These are phyloP conservation scores for Mizuhopecten yessoensis DNA, from an alignment of 1,140 invertebrate species.

Conservation along the genomic window DNA sequence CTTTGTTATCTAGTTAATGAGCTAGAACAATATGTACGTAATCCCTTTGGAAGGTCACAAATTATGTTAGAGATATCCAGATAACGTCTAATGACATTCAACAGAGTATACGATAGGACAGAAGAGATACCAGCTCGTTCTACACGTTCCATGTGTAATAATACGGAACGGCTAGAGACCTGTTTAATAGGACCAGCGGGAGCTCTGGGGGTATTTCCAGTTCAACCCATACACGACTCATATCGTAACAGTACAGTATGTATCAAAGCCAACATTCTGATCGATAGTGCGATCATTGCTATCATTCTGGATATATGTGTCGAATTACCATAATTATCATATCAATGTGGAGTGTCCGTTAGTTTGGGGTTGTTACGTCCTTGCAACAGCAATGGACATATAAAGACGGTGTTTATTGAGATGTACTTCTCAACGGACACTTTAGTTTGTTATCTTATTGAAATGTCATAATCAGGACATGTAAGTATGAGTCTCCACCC, in stretches of 20 bases:
- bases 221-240: background rate
- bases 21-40: background rate
- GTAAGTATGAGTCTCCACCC: too few species aligned
- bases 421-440: too few species aligned
- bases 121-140: background rate
- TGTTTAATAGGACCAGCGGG: background rate
- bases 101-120: background rate
- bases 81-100: background rate
- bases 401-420: too few species aligned
- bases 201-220: background rate
- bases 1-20: too few species aligned
- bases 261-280: background rate
- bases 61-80: background rate
- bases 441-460: too few species aligned
- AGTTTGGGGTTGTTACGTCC: too few species aligned
- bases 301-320: too few species aligned
- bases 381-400: too few species aligned
- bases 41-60: too few species aligned
- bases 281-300: background rate
- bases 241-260: background rate
- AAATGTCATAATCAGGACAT: too few species aligned
- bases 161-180: background rate
- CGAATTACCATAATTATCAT: too few species aligned
- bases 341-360: too few species aligned
- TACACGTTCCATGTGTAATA: background rate